phyloP scores from a whole-genome alignment of 2,888 invertebrate species.

The Heteromurus nitidus region DNA sequence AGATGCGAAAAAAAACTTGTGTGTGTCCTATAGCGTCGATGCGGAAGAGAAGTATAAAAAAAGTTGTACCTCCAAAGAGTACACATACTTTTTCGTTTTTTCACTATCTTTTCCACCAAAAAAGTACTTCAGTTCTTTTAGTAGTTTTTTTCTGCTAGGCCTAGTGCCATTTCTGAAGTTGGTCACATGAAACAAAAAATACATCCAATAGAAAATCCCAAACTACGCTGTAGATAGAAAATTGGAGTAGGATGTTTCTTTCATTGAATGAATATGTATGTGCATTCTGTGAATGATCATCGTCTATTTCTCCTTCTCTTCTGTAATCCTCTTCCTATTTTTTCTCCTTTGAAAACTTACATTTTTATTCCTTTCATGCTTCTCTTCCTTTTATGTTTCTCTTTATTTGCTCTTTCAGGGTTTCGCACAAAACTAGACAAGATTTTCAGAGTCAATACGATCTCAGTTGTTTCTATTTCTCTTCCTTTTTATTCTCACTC shows the following conservation, averaged over 20 bases:
- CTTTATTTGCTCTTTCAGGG: background rate
- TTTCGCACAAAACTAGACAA: background rate
- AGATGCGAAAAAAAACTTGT: constrained; percentile 38
- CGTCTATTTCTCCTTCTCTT: too few species aligned
- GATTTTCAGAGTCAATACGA: background rate
- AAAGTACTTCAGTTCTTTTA: background rate
- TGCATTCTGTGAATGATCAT: constrained; percentile 32
- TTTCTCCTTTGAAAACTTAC: constrained; percentile 28
- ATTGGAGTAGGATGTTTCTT: background rate
- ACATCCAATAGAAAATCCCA: too few species aligned
- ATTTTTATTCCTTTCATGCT: background rate
- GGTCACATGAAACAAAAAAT: too few species aligned
- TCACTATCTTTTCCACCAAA: background rate
- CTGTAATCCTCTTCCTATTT: constrained; percentile 25
- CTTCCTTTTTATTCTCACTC: background rate
- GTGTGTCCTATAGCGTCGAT: constrained; percentile 57
- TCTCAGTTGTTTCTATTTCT: background rate
- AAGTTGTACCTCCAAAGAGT: constrained; percentile 3
- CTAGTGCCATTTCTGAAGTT: background rate
- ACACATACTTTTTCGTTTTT: constrained; percentile 13
- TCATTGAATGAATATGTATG: background rate
- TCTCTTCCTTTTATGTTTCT: background rate
- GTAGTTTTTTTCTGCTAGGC: background rate
- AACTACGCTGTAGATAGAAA: too few species aligned
- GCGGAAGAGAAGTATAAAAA: constrained; percentile 50